These are phyloP conservation scores for Drosophila lacertosa DNA, from an alignment of 1,140 invertebrate genomes.

Conservation along the genomic window DNA sequence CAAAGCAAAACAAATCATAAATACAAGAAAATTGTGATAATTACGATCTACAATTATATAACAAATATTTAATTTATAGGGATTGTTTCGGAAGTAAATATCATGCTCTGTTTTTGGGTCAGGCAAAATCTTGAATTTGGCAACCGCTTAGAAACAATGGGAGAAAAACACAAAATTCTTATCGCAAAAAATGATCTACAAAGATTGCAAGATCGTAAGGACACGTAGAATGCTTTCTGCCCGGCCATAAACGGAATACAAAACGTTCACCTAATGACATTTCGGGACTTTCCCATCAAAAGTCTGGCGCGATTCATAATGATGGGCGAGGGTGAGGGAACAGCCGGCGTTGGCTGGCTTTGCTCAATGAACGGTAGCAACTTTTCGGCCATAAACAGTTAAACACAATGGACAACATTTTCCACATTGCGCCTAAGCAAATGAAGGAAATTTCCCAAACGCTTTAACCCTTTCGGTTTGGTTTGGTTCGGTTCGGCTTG, in stretches of 20 bases:
- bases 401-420: conserved; percentile 52
- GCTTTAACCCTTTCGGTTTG: conserved; percentile 67
- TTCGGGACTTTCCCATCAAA: conserved; percentile 79
- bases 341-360: conserved; percentile 22
- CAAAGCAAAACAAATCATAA: no score
- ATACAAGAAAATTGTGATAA: no score
- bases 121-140: neutral
- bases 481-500: no score
- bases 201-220: conserved; percentile 1
- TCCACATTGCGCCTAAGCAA: conserved; percentile 54
- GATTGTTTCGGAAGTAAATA: neutral
- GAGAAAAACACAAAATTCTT: conserved; percentile 7
- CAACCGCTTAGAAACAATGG: neutral
- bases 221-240: conserved; percentile 22
- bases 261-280: conserved; percentile 75
- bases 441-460: conserved; percentile 73
- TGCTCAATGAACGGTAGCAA: conserved; percentile 71
- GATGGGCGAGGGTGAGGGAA: conserved; percentile 33
- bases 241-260: conserved; percentile 60
- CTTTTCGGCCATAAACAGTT: conserved; percentile 58
- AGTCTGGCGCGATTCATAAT: conserved; percentile 79
- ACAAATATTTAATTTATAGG: no score
- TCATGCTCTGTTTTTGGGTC: neutral
- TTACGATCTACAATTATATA: no score
- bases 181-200: conserved; percentile 10